Base-by-base conservation (phyloP, 2,888 invertebrate species). In the Notocelia uddmanniana region DNA sequence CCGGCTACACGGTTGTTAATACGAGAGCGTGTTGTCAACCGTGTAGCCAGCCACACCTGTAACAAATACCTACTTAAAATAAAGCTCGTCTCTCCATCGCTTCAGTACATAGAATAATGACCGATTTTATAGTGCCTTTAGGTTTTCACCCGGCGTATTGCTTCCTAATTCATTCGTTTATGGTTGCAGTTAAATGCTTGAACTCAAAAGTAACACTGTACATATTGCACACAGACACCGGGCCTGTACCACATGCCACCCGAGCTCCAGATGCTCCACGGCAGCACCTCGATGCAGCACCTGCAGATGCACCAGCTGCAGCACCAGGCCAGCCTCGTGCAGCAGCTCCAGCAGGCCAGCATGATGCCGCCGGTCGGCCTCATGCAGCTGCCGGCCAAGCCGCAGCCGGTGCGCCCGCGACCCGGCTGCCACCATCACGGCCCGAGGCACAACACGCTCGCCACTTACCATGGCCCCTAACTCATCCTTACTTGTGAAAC, bases 221-320 rank as follows among this genome's bases (percentile, higher is more conserved):
- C 31, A 34, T 72, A 68, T 59, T 15, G 64, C 77, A 73, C 57
- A 23, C 89, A 93, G 92, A 88, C 87, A 76, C 91, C 92, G 77
- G 87, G 92, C 76, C 85, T 92, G 81, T 93, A 93, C 87, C 91
- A 91, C 86, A 92, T 92, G 93, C 93, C 93, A 86, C 93, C 93
- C 37, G 93, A 92, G 83, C 82, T 92, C 83, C 89, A 89, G 73
- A 77, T 91, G 90, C 80, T 92, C 80, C 92, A 92, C 84, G 83
- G 81, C 84, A 91, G 92, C 83, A 82, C 90, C 55, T 91, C 92
- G 60, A 83, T 90, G 89, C 92, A 91, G 79, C 92, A 89, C 79
- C 85, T 91, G 75, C 91, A 89, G 78, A 82, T 88, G 88, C 92
- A 89, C 74, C 87, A 86, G 74, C 69, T 69, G 55, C 67, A 80